phyloP scores from a whole-genome alignment of 2,797 vertebrate genomes.

The Crax fasciolata region DNA sequence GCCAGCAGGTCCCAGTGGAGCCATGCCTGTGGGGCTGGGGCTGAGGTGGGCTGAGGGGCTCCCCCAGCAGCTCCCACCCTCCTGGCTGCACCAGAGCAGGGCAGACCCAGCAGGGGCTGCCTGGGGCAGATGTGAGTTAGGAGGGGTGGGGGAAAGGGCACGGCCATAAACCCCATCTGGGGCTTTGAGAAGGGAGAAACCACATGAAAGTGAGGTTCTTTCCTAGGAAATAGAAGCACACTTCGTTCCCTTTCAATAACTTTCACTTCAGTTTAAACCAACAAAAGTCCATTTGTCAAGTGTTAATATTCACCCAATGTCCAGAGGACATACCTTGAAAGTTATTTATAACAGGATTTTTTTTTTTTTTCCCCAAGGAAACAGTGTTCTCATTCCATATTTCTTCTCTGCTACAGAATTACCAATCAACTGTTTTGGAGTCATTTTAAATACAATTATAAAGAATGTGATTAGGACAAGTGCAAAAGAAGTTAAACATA shows the following conservation, averaged over 20 bases:
- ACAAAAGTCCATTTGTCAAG: constrained; percentile 67
- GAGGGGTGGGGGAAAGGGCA: neutral
- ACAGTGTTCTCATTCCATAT: constrained; percentile 69
- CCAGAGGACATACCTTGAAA: constrained; percentile 80
- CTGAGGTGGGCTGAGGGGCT: accelerated
- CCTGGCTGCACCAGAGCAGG: neutral
- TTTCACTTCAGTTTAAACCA: constrained; percentile 61
- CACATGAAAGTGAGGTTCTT: neutral
- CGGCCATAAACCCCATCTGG: neutral
- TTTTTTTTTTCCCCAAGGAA: constrained; percentile 14
- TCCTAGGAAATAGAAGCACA: neutral
- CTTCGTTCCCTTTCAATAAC: constrained; percentile 44
- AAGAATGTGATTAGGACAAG: constrained; percentile 71
- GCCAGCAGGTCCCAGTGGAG: accelerated
- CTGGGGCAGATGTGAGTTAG: neutral
- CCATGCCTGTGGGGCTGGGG: neutral
- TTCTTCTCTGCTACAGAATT: constrained; percentile 63
- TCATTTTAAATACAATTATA: constrained; percentile 81
- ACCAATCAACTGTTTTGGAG: constrained; percentile 69
- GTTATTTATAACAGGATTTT: constrained; percentile 64
- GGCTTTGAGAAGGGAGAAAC: neutral
- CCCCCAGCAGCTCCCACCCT: neutral
- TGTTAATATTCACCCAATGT: constrained; percentile 79
- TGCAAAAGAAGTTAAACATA: constrained; percentile 76
- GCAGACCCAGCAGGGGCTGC: accelerated